Conservation (phyloP, 2,113 vertebrate genomes). For the Plecturocebus donacophilus region DNA sequence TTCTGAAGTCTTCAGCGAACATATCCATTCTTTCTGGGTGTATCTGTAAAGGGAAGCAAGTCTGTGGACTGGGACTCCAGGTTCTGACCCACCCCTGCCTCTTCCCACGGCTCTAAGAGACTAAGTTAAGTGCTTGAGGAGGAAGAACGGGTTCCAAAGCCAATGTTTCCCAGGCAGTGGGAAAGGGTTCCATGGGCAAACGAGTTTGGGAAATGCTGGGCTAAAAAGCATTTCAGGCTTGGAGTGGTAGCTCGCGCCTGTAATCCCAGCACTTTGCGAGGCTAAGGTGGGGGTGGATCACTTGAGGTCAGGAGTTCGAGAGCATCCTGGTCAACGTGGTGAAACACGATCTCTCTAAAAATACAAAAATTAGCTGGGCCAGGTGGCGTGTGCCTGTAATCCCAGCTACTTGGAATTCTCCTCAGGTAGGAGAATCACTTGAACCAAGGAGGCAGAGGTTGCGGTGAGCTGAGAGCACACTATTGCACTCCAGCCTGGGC, state of each 20-base stretch:
- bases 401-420: background rate
- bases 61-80: background rate
- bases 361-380: background rate
- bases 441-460: background rate
- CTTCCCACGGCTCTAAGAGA: background rate
- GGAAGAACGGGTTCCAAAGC: background rate
- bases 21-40: background rate
- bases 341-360: background rate
- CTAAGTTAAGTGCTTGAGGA: background rate
- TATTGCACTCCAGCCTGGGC: background rate
- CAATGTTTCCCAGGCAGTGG: background rate
- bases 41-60: slow-evolving; percentile 55
- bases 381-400: background rate
- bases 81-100: background rate
- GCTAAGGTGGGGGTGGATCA: background rate
- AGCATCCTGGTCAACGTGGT: background rate
- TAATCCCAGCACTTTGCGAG: background rate
- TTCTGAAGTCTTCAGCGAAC: slow-evolving; percentile 36
- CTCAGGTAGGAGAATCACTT: background rate
- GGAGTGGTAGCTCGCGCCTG: background rate
- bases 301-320: background rate
- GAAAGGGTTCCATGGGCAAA: background rate
- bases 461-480: background rate
- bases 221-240: background rate
- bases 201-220: background rate